Evolutionary conservation across 2,888 invertebrate species (phyloP).

Genomic region (Sarcophaga caerulescens): DNA sequence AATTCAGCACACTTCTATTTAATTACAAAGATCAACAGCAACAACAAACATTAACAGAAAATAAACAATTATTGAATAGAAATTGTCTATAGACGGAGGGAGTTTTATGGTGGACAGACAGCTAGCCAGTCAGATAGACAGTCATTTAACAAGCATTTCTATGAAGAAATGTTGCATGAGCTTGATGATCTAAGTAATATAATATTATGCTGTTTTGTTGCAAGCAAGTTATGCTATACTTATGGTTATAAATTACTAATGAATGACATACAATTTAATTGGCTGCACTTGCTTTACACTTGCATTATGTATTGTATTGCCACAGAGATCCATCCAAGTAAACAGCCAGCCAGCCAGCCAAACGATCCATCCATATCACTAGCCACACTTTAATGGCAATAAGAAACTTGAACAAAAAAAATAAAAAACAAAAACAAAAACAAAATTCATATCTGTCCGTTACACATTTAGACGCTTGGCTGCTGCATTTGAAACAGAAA

Average conservation of each 20-base stretch:
- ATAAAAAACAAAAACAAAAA: background rate
- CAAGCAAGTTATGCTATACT: constrained; percentile 53
- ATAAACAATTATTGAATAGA: background rate
- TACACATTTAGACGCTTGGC: background rate
- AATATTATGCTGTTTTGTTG: constrained; percentile 45
- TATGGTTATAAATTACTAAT: constrained; percentile 80
- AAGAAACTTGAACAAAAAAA: background rate
- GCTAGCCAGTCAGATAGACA: background rate
- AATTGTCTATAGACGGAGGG: background rate
- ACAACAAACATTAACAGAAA: constrained; percentile 17
- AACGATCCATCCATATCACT: background rate
- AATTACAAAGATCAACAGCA: constrained; percentile 40
- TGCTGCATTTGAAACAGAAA: background rate
- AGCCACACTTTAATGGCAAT: background rate
- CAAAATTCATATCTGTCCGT: background rate
- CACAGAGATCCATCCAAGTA: background rate
- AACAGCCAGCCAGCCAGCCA: background rate
- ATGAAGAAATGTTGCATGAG: constrained; percentile 38
- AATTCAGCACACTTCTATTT: constrained; percentile 66
- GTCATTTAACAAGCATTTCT: background rate
- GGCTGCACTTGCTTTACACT: constrained; percentile 70
- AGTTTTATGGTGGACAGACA: background rate
- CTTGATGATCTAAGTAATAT: constrained; percentile 50
- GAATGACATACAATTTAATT: constrained; percentile 81
- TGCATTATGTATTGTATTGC: constrained; percentile 61